A percentile compares a stretch with the other conserved stretches of the same genome.
phyloP scores from a whole-genome alignment of 2,888 invertebrate genomes.

The Drosophila neutralis region DNA sequence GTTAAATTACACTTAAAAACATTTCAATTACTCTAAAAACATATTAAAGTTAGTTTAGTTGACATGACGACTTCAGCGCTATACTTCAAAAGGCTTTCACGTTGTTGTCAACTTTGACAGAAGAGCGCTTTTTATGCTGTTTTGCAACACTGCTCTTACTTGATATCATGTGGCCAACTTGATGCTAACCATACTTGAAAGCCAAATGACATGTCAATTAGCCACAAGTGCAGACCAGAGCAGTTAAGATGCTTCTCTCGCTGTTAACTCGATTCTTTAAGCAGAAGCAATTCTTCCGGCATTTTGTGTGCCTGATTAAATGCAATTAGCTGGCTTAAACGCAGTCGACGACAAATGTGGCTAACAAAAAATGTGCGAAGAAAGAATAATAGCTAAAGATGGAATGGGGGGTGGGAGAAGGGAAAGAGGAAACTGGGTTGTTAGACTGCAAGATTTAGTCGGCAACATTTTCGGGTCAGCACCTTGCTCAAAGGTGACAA shows the following conservation, averaged over 20 bases:
- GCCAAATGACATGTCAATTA: slow-evolving; percentile 41
- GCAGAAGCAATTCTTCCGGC: slow-evolving; percentile 30
- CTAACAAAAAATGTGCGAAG: slow-evolving; percentile 18
- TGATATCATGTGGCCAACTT: neutral
- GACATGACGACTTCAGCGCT: neutral
- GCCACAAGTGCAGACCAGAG: slow-evolving; percentile 14
- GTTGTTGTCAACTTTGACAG: neutral
- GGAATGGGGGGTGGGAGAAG: neutral
- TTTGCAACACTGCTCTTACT: slow-evolving; percentile 14
- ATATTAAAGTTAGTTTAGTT: neutral
- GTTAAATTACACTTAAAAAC: neutral
- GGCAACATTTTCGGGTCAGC: slow-evolving; percentile 39
- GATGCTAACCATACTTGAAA: slow-evolving; percentile 7
- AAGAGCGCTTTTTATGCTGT: neutral
- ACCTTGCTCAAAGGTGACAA: slow-evolving; percentile 1
- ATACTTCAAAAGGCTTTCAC: neutral
- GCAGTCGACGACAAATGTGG: slow-evolving; percentile 29
- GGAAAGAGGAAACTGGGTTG: neutral
- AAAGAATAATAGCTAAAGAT: slow-evolving; percentile 1
- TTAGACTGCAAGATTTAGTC: slow-evolving; percentile 5
- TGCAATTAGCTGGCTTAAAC: slow-evolving; percentile 52
- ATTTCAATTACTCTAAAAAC: neutral
- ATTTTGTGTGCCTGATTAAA: slow-evolving; percentile 44
- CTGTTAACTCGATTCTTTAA: slow-evolving; percentile 18
- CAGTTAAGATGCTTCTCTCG: slow-evolving; percentile 6